phyloP scores from a whole-genome alignment of 2,113 vertebrate genomes.

The Tringa solitaria region DNA sequence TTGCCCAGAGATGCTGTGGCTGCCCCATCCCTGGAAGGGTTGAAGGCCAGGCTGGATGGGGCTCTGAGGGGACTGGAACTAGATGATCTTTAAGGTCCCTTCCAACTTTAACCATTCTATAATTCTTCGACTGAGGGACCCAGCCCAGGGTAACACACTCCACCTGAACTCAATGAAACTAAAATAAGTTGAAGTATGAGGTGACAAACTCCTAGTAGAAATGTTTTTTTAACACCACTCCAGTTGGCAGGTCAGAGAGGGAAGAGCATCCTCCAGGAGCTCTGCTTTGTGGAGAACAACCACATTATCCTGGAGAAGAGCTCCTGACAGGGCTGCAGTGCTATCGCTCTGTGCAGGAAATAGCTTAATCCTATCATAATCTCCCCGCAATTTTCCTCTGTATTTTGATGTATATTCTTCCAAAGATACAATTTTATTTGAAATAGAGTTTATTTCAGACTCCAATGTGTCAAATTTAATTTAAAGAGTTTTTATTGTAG shows the following conservation, averaged over 20 bases:
- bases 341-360: neutral
- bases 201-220: neutral
- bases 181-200: neutral
- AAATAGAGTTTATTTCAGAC: constrained; percentile 22
- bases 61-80: neutral
- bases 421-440: constrained; percentile 30
- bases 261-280: neutral
- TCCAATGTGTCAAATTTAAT: constrained; percentile 35
- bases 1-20: neutral
- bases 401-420: constrained; percentile 25
- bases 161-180: neutral
- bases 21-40: neutral
- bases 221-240: neutral
- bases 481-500: constrained; percentile 2
- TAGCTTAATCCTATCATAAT: neutral
- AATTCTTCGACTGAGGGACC: neutral
- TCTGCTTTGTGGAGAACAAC: neutral
- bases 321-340: neutral
- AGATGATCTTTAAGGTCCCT: neutral
- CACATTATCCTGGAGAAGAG: neutral
- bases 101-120: neutral
- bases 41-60: neutral
- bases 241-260: neutral
- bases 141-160: rapidly evolving
- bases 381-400: constrained; percentile 26